phyloP scores from a whole-genome alignment of 2,113 vertebrate genomes.

The Blennius ocellaris region DNA sequence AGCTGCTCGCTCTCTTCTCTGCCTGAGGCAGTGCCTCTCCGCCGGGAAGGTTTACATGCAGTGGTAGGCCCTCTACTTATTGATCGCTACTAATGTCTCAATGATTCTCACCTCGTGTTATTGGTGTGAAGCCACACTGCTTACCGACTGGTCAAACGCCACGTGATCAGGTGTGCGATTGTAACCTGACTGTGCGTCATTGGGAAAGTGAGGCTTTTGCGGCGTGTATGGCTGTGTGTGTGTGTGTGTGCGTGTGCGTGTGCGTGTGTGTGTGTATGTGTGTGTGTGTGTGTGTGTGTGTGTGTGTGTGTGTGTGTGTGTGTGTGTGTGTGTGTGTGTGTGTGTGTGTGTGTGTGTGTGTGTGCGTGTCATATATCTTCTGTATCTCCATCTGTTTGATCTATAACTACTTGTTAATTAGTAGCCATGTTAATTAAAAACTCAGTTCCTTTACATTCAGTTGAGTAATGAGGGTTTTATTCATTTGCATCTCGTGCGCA shows the following conservation, averaged over 20 bases:
- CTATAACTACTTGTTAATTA: constrained; percentile 76
- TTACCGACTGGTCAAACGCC: constrained; percentile 32
- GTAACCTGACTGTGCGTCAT: neutral
- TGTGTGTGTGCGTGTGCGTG: neutral
- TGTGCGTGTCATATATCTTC: constrained; percentile 5
- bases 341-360: neutral
- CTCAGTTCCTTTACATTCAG: constrained; percentile 59
- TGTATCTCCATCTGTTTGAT: constrained; percentile 58
- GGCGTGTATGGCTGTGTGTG: neutral
- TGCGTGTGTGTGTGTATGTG: neutral
- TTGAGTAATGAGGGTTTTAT: constrained; percentile 60
- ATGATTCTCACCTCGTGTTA: constrained; percentile 62
- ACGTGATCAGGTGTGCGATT: constrained; percentile 22
- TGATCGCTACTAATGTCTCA: constrained; percentile 79
- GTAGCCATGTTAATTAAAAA: constrained; percentile 74
- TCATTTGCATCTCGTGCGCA: constrained; percentile 61
- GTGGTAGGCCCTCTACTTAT: constrained; percentile 69
- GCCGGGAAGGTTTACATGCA: constrained; percentile 71
- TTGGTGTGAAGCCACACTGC: constrained; percentile 39
- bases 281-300: neutral
- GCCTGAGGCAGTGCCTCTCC: constrained; percentile 69
- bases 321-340: neutral
- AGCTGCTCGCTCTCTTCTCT: constrained; percentile 37
- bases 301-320: neutral
- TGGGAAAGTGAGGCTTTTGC: no score